Base-by-base conservation (phyloP, 2,113 vertebrate genomes). In the Pelodiscus sinensis region DNA sequence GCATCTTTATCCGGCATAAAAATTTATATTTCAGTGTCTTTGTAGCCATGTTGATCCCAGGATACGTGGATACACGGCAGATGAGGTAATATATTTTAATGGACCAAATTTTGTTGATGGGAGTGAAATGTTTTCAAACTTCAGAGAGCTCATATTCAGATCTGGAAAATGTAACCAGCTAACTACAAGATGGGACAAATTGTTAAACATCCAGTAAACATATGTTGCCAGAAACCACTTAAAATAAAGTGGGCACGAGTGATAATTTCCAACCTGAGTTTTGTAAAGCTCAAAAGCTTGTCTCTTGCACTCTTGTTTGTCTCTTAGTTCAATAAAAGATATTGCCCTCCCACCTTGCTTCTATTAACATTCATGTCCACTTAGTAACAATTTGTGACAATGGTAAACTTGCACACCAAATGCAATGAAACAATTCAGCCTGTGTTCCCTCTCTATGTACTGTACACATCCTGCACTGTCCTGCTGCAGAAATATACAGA, bases 341-440 rank as follows among this genome's bases (percentile, higher is more conserved):
- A 18, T n/a, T n/a, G 5, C n/a, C n/a, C 65, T 21, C 65, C 18
- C 65, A 71, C n/a, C n/a, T 71, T 71, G 31, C 35, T 9, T 71
- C 65, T 71, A 35, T 71, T 78, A 86, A 79, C 81, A 55, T 75
- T 86, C 71, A 88, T 35, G 10, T 90, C 58, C 81, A 13, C 88
- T 82, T 3, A 11, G 83, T 77, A 85, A 92, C 85, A 62, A 94
- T 84, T 0, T 6, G 35, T n/a, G 83, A 93, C 92, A 87, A 78
- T 0, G 55, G 55, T 84, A 94, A 96, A 97, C 92, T 96, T 97
- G 55, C 87, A 79, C 77, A 93, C 78, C 16, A 29, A 50, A 38
- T 16, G 25, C 82, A 7, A 10, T 1, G 55, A 52, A 51, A 84
- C 82, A 22, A 62, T 58, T 83, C 86, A 27, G 84, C 35, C 81